These are phyloP conservation scores for Istiophorus platypterus DNA, from an alignment of 2,113 vertebrate genomes.

Conservation along the genomic window DNA sequence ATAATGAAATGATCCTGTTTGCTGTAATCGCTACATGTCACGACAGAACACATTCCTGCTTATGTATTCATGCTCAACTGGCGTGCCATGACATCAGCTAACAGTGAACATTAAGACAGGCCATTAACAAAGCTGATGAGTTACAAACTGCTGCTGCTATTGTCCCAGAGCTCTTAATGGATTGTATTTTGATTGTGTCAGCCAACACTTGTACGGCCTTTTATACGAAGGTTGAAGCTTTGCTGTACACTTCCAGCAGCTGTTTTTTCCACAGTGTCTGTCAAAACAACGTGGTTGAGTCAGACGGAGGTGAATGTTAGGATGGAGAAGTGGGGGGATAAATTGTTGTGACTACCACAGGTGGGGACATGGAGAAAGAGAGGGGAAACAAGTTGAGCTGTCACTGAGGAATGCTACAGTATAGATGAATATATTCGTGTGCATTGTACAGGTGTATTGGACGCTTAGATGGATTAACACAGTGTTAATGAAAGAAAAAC, in stretches of 20 bases:
- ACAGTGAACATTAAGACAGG: constrained; percentile 73
- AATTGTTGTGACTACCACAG: constrained; percentile 84
- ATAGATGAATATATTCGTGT: constrained; percentile 64
- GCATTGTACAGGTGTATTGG: constrained; percentile 77
- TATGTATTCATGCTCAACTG: constrained; percentile 68
- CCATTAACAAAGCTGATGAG: constrained; percentile 84
- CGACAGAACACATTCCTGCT: constrained; percentile 75
- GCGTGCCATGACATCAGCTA: constrained; percentile 74
- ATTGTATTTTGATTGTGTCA: constrained; percentile 86
- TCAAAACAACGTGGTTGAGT: constrained; percentile 85
- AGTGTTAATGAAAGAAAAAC: constrained; percentile 86
- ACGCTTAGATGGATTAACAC: constrained; percentile 86
- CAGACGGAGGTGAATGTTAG: constrained; percentile 28
- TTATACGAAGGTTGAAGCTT: constrained; percentile 78
- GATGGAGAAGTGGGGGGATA: constrained; percentile 14
- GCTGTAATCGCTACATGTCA: constrained; percentile 68
- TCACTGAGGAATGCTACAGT: constrained; percentile 80
- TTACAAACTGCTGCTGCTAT: constrained; percentile 82
- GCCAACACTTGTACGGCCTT: constrained; percentile 72
- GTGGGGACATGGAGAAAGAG: constrained; percentile 76
- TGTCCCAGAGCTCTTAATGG: constrained; percentile 86
- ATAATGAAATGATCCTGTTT: constrained; percentile 66
- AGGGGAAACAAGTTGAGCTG: constrained; percentile 78
- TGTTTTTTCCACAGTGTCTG: constrained; percentile 83
- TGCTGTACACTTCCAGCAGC: constrained; percentile 80